Conservation (phyloP, 2,113 vertebrate genomes). For the Cryptoleucopteryx plumbea region DNA sequence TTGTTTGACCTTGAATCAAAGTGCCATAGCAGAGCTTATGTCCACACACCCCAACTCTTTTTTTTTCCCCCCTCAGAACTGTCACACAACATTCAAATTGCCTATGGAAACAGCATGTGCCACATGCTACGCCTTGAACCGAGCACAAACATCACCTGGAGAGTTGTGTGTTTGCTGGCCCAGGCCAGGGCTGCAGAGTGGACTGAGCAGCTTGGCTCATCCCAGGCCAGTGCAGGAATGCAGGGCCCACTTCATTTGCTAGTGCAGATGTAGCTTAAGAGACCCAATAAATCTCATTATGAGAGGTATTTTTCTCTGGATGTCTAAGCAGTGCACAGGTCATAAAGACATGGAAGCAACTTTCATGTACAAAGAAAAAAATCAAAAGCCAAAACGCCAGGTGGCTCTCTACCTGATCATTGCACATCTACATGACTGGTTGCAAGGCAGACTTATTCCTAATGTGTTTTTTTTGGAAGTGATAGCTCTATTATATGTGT, state of each 20-base stretch:
- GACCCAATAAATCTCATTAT: background rate
- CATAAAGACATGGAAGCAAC: background rate
- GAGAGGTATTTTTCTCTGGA: background rate
- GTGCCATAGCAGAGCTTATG: background rate
- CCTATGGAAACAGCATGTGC: background rate
- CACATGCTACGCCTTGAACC: background rate
- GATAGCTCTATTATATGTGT: background rate
- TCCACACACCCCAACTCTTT: fast-evolving
- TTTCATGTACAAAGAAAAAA: background rate
- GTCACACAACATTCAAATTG: background rate
- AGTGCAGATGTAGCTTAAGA: background rate
- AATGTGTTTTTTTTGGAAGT: background rate
- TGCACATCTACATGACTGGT: background rate
- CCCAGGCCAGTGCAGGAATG: background rate
- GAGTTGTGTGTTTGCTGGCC: background rate
- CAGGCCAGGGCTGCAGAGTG: too few species aligned
- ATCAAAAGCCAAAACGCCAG: fast-evolving
- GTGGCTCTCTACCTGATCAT: background rate
- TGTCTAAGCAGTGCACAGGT: background rate
- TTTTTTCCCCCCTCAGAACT: background rate
- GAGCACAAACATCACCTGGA: background rate
- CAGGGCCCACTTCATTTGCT: background rate
- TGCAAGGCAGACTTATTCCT: background rate
- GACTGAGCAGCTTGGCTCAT: too few species aligned
- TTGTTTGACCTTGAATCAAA: background rate